Base-by-base conservation (phyloP, 2,113 vertebrate species). In the Psilopogon haemacephalus region DNA sequence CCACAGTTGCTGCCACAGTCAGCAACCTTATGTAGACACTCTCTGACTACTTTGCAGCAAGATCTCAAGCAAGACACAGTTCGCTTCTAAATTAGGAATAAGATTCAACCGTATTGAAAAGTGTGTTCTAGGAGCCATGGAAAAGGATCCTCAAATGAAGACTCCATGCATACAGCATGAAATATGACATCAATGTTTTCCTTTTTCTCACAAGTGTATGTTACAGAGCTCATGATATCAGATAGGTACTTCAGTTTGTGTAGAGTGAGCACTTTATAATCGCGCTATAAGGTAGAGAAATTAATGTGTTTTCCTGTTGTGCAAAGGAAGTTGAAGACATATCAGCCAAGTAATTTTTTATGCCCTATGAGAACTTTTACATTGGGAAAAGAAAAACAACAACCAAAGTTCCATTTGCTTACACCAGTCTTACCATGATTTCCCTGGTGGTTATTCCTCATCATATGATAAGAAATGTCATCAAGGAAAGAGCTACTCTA, bases 121-220 rank as follows among this genome's bases (percentile, higher is more conserved):
- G 8, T 38, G 8, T 26, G 28, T 40, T 80, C n/a, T 62, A 44
- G 12, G 28, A 60, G 19, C 38, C 15, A 18, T 15, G 13, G 8
- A 56, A 72, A 79, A 3, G 15, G 6, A 69, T 72, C 48, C 28
- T 50, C 63, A 69, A 27, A 65, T 48, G 19, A 76, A 73, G 83
- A 38, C 5, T 64, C 56, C 17, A 14, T 1, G 10, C 21, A 35
- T 17, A 7, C 9, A 35, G 2, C 1, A 1, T 23, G 38, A 88
- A 88, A 60, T 6, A 3, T 10, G 4, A 32, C 1, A 9, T 67
- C 82, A n/a, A 0, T 52, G 56, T 79, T 17, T 68, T 37, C 7
- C 3, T n/a, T 79, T 50, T 63, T 75, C 37, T 91, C 46, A 19
- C 6, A 27, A 35, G 11, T 4, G 0, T 35, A 9, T 58, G 5